Evolutionary conservation across 2,113 vertebrate species (phyloP).

Genomic region (Macaca mulatta): DNA sequence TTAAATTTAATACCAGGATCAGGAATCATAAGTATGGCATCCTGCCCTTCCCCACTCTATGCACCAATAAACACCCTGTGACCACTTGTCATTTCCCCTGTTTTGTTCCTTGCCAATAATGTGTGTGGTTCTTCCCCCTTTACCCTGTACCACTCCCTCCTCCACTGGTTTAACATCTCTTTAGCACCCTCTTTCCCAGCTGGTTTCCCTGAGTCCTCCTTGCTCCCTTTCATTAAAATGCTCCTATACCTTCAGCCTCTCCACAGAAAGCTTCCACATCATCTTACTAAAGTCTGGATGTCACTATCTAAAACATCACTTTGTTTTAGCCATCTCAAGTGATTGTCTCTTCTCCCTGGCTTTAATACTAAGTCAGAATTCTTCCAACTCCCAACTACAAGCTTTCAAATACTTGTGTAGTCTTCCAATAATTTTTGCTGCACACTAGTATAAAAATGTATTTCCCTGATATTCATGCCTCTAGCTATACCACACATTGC

Average conservation of each 20-base stretch:
- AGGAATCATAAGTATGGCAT: neutral
- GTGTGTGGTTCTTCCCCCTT: neutral
- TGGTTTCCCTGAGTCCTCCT: neutral
- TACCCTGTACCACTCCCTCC: neutral
- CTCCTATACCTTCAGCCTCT: neutral
- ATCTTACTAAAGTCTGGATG: neutral
- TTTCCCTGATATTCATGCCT: neutral
- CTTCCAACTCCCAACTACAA: neutral
- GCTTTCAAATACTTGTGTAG: neutral
- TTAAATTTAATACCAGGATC: neutral
- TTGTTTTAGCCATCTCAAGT: neutral
- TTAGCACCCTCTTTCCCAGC: neutral
- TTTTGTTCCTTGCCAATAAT: neutral
- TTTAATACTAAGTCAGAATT: neutral
- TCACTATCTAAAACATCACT: neutral
- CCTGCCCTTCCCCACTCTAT: neutral
- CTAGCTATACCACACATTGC: neutral
- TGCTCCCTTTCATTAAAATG: neutral
- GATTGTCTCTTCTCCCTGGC: neutral
- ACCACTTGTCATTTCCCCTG: neutral
- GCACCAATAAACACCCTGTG: neutral
- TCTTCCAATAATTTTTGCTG: neutral
- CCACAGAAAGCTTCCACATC: neutral
- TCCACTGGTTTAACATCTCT: neutral
- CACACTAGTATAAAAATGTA: neutral